Base-by-base conservation (phyloP, 2,888 invertebrate genomes). In the Pyrocoelia pectoralis region DNA sequence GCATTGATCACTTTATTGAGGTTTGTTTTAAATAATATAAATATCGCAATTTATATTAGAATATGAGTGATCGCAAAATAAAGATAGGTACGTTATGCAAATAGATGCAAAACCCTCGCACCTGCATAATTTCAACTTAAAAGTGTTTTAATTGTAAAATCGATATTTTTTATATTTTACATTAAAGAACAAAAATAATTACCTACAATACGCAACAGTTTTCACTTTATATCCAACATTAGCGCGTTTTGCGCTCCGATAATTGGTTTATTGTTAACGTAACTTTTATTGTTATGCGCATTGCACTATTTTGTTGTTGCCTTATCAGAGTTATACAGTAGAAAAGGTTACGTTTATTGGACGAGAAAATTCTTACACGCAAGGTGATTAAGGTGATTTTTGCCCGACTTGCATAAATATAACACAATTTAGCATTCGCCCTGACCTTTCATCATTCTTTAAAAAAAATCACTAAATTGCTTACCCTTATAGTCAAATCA, bases 361-460 rank as follows among this genome's bases (percentile, higher is more conserved):
- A 53, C 54, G 48, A 48, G 54, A 54, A 49, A 60, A 60, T 60
- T 60, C 57, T 60, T 60, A 60, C 59, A 60, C 59, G 59, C 59
- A 54, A 60, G 59, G 59, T 49, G 59, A 60, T 60, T 58, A 60
- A 59, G 49, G 60, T 46, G 54, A 54, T 53, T 60, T 51, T 51
- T 58, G 58, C 43, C 58, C 60, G 60, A 54, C 49, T 60, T 60
- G 58, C 52, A 60, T 60, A 60, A 60, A 58, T 58, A 58, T 58
- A 58, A 52, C 33, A 19, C 14, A 28, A 40, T 40, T 57, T 50
- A 41, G 49, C 43, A 43, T 50, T 58, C 43, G 29, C 58, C 52
- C 41, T 58, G 58, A 58, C 58, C 58, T 58, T 57, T 58, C 41
- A 52, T 52, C 58, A 51, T 41, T 13, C 12, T 28, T 28, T 15